Percentiles rank a stretch among this genome's conserved stretches.
Evolutionary conservation across 2,113 vertebrate genomes (phyloP).

Genomic region (Myiozetetes cayanensis): DNA sequence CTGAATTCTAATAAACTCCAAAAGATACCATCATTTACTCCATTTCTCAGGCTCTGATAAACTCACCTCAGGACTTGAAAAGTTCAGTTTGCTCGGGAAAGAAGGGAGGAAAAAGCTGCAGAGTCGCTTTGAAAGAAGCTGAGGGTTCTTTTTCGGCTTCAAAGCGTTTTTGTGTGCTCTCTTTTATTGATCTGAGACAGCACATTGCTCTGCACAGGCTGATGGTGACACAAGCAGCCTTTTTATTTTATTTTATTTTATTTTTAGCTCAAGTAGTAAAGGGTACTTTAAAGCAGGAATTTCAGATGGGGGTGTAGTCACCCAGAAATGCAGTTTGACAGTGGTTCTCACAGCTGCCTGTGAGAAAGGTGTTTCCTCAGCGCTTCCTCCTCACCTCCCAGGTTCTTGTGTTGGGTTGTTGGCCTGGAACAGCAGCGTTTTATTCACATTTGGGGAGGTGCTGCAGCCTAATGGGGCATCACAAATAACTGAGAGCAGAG

Average conservation of each 20-base stretch:
- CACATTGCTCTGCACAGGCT: background rate
- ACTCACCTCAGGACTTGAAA: background rate
- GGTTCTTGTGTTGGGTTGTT: background rate
- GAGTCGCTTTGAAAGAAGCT: background rate
- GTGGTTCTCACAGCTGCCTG: background rate
- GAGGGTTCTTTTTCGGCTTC: conserved; percentile 4
- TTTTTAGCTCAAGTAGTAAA: background rate
- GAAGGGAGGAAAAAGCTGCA: background rate
- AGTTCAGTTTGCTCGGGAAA: background rate
- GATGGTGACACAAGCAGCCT: background rate
- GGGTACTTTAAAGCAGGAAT: background rate
- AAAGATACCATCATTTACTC: background rate
- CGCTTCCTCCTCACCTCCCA: background rate
- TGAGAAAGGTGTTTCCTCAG: background rate
- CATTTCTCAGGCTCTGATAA: background rate
- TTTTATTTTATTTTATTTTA: background rate
- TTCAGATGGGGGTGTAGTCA: background rate
- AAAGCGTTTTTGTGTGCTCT: background rate
- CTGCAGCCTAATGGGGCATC: background rate
- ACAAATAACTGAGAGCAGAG: background rate
- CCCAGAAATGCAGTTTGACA: background rate
- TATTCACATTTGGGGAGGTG: background rate
- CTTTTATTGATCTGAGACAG: background rate
- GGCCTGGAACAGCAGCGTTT: background rate
- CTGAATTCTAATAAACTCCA: background rate